These are phyloP conservation scores for Lottia scabra DNA, from an alignment of 2,888 invertebrate species.

Conservation along the genomic window DNA sequence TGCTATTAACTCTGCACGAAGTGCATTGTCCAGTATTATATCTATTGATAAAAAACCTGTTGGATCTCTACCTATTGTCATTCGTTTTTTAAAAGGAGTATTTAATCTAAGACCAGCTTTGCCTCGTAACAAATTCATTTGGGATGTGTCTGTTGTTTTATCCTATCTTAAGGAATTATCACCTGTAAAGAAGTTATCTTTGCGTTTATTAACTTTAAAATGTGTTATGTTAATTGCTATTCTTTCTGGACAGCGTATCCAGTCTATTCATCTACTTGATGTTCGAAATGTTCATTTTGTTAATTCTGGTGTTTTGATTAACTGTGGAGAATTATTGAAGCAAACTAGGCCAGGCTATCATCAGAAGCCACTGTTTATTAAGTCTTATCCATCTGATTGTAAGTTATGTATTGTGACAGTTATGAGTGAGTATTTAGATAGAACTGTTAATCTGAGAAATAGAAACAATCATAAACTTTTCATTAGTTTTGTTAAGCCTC, in stretches of 20 bases:
- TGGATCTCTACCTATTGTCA: constrained; percentile 11
- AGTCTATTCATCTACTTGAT: constrained; percentile 17
- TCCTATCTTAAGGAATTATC: background rate
- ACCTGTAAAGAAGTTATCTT: background rate
- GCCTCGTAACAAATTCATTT: constrained; percentile 1
- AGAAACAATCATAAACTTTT: constrained; percentile 14
- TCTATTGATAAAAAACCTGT: background rate
- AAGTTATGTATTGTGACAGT: constrained; percentile 10
- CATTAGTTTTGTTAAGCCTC: constrained; percentile 32
- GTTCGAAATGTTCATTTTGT: constrained; percentile 14
- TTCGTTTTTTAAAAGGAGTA: constrained; percentile 23
- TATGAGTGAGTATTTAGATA: constrained; percentile 4
- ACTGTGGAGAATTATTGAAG: constrained; percentile 22
- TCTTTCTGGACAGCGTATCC: constrained; percentile 18
- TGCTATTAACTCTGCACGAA: background rate
- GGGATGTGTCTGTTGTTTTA: constrained; percentile 16
- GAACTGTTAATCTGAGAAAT: constrained; percentile 15
- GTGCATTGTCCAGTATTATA: background rate
- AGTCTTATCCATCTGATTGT: background rate
- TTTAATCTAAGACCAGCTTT: constrained; percentile 19
- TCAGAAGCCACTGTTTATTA: background rate
- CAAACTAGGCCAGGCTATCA: constrained; percentile 20
- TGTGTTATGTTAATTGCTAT: constrained; percentile 11
- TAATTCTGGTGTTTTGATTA: constrained; percentile 9
- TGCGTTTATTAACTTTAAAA: background rate